Base-by-base conservation (phyloP, 2,797 vertebrate species). In the Halcyon leucocephala region DNA sequence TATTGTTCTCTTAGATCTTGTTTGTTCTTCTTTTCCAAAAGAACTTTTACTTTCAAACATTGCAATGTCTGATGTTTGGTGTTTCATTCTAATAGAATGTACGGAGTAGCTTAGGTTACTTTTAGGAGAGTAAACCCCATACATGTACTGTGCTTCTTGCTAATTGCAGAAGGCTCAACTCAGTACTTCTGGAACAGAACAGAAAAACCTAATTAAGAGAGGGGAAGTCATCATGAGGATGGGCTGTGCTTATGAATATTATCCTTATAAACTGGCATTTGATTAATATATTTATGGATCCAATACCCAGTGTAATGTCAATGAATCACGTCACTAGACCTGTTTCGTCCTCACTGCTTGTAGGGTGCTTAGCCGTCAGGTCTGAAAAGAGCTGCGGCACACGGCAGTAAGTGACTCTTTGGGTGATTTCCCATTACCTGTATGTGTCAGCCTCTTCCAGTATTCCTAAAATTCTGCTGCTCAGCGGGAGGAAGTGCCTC, bases 1-100 rank as follows among this genome's bases (percentile, higher is more conserved):
- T 46, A 70, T 70, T 93, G 66, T 94, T 86, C 78, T 90, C 77
- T 93, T 86, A 86, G 82, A 93, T 95, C 54, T 94, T 84, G 42
- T 86, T 96, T 90, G 69, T 90, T 92, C 28, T 91, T 76, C 35
- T 57, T 76, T 77, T 81, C 39, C 35, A 60, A 58, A 79, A 62
- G 28, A 86, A 39, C 29, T 48, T 82, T 60, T 51, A 31, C 22
- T 21, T 37, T 12, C 8, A 33, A 67, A 55, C 20, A 54, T 37
- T 66, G 25, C 62, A 48, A 13, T 57, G 67, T 51, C 67, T 85
- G 61, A 22, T 69, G 14, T 64, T 86, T 79, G 51, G 65, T 82
- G 14, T 33, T 80, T 17, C 6, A 4, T 12, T 79, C 35, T 77
- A 64, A 54, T 42, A 60, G 72, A 55, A 80, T 76, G 20, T 16